A percentile compares a stretch with the other conserved stretches of the same genome.
phyloP scores from a whole-genome alignment of 30 jellyfish, hydroid and myxozoan species.

The Chrysaora quinquecirrha region DNA sequence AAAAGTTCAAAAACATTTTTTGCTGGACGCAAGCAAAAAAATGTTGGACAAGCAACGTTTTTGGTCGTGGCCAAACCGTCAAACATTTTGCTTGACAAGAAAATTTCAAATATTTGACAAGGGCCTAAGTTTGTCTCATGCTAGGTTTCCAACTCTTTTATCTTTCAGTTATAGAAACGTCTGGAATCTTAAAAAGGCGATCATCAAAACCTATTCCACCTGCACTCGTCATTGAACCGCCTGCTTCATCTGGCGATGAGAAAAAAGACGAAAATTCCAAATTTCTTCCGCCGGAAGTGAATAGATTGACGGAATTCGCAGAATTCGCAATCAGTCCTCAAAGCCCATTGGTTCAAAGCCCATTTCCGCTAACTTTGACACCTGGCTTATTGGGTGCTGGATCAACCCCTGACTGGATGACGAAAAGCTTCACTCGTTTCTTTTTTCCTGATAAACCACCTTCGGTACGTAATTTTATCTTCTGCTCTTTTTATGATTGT shows the following conservation, averaged over 20 bases:
- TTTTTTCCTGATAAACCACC: slow-evolving; percentile 89
- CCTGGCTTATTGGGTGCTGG: slow-evolving; percentile 91
- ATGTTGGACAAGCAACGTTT: too few species aligned
- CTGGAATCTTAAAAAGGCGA: slow-evolving; percentile 81
- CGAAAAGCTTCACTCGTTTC: slow-evolving; percentile 86
- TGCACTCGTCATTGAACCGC: slow-evolving; percentile 86
- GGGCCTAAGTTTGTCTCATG: too few species aligned
- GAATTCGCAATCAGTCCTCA: slow-evolving; percentile 96
- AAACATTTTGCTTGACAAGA: too few species aligned
- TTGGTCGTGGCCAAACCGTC: too few species aligned
- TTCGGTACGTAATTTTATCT: slow-evolving; percentile 85
- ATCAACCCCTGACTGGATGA: slow-evolving; percentile 80
- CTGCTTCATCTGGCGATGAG: slow-evolving; percentile 60
- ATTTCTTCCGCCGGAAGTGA: slow-evolving; percentile 72
- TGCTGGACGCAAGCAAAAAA: too few species aligned
- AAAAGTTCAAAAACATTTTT: too few species aligned
- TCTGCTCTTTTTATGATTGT: too few species aligned
- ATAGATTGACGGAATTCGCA: slow-evolving; percentile 81
- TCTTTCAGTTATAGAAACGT: slow-evolving; percentile 16
- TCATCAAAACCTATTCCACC: slow-evolving; percentile 95
- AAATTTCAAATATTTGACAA: too few species aligned
- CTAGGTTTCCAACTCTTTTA: too few species aligned
- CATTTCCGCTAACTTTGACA: slow-evolving; percentile 88
- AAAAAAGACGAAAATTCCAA: slow-evolving; percentile 56
- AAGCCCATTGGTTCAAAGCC: slow-evolving; percentile 93